A percentile compares a stretch with the other conserved stretches of the same genome.
Conservation (phyloP, 2,888 invertebrate species). For the Nineta flava region DNA sequence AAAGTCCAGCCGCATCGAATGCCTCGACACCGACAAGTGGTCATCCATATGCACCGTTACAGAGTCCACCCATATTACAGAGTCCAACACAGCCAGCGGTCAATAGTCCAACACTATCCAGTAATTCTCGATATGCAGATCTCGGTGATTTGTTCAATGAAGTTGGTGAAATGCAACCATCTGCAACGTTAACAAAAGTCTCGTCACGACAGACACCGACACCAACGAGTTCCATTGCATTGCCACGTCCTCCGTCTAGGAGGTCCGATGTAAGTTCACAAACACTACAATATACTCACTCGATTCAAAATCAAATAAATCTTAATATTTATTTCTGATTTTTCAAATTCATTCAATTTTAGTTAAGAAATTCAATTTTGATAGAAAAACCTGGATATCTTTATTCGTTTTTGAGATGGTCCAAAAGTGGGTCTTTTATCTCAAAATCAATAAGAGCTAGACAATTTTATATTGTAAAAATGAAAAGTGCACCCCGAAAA, state of each 20-base stretch:
- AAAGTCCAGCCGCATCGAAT: constrained; percentile 70
- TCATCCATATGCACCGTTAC: constrained; percentile 71
- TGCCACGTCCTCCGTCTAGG: constrained; percentile 79
- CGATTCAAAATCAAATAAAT: too few species aligned
- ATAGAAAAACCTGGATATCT: too few species aligned
- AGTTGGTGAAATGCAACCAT: constrained; percentile 58
- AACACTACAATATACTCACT: too few species aligned
- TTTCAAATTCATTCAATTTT: too few species aligned
- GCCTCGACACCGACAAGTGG: constrained; percentile 40
- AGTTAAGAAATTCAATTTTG: too few species aligned
- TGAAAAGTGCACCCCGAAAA: too few species aligned
- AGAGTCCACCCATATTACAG: constrained; percentile 39
- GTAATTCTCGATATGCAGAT: constrained; percentile 37
- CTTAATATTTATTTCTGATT: too few species aligned
- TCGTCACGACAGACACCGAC: constrained; percentile 54
- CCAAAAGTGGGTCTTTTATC: too few species aligned
- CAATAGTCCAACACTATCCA: constrained; percentile 46
- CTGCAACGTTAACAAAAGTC: constrained; percentile 39
- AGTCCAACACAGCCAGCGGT: constrained; percentile 34
- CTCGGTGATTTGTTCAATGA: constrained; percentile 72
- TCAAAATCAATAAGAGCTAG: too few species aligned
- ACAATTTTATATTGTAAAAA: too few species aligned
- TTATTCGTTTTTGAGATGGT: too few species aligned
- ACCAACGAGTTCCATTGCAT: constrained; percentile 59
- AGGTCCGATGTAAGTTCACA: constrained; percentile 49